These are phyloP conservation scores for Trogon surrucura DNA, from an alignment of 2,113 vertebrate genomes.

Conservation along the genomic window DNA sequence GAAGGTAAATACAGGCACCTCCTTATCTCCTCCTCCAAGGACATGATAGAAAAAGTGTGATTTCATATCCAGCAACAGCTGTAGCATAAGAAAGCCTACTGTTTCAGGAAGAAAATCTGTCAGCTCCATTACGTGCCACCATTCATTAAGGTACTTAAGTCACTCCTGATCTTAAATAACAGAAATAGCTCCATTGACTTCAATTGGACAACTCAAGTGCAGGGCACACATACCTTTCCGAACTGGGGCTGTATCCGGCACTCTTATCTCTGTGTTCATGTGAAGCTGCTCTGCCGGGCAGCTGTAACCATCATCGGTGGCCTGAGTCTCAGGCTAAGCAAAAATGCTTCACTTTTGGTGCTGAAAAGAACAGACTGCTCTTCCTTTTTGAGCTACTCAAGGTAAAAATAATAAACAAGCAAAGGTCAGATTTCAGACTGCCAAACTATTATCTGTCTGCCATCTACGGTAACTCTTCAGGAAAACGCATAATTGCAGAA, in stretches of 20 bases:
- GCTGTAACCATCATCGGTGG: neutral
- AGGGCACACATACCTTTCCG: neutral
- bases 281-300: neutral
- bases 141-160: neutral
- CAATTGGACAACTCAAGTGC: neutral
- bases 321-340: neutral
- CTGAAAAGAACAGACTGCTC: neutral
- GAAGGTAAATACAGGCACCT: conserved; percentile 3
- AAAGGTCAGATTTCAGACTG: conserved; percentile 33
- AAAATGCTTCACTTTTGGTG: neutral
- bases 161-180: neutral
- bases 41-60: neutral
- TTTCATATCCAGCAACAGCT: conserved; percentile 9
- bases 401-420: neutral
- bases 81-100: neutral
- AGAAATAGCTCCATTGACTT: conserved; percentile 32
- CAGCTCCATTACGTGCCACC: neutral
- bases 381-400: neutral
- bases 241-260: neutral
- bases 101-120: conserved; percentile 30
- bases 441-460: neutral
- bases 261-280: neutral
- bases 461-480: neutral
- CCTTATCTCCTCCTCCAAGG: neutral
- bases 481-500: conserved; percentile 21